These are phyloP conservation scores for Tiliqua scincoides DNA, from an alignment of 2,113 vertebrate species.

Conservation along the genomic window DNA sequence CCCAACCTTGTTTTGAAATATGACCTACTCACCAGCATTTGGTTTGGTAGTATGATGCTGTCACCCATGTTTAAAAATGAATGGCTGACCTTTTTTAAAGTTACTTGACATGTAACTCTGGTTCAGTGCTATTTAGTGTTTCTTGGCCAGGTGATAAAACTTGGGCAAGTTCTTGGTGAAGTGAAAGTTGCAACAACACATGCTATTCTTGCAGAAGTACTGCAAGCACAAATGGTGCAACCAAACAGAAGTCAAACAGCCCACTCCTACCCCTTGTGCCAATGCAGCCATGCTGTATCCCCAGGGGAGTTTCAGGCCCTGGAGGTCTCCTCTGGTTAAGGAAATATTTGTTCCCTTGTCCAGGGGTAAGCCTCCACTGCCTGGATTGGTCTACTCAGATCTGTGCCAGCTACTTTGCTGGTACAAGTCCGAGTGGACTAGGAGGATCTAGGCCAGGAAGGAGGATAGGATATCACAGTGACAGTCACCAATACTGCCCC, in stretches of 20 bases:
- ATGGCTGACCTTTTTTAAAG: constrained; percentile 13
- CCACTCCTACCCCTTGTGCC: too few species aligned
- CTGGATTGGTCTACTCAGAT: too few species aligned
- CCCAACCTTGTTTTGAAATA: constrained; percentile 10
- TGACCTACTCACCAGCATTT: constrained; percentile 11
- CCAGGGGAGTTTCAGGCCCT: too few species aligned
- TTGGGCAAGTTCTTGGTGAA: not conserved
- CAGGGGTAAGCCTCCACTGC: too few species aligned
- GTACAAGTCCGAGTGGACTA: too few species aligned
- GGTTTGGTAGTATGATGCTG: not conserved
- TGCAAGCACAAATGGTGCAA: not conserved
- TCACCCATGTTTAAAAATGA: not conserved
- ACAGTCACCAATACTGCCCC: too few species aligned
- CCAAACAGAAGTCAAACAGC: not conserved
- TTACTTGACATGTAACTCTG: not conserved
- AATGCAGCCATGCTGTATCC: too few species aligned
- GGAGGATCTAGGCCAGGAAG: too few species aligned
- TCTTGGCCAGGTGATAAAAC: not conserved
- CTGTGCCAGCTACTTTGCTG: too few species aligned
- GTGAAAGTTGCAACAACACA: not conserved
- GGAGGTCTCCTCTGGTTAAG: too few species aligned
- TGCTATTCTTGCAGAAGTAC: not conserved
- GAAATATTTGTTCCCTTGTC: too few species aligned
- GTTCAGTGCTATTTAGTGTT: not conserved
- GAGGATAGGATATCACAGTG: too few species aligned